Evolutionary conservation across 2,113 vertebrate species (phyloP), one percentile per base, ranked within the genome.

Genomic region (Sceloporus undulatus): DNA sequence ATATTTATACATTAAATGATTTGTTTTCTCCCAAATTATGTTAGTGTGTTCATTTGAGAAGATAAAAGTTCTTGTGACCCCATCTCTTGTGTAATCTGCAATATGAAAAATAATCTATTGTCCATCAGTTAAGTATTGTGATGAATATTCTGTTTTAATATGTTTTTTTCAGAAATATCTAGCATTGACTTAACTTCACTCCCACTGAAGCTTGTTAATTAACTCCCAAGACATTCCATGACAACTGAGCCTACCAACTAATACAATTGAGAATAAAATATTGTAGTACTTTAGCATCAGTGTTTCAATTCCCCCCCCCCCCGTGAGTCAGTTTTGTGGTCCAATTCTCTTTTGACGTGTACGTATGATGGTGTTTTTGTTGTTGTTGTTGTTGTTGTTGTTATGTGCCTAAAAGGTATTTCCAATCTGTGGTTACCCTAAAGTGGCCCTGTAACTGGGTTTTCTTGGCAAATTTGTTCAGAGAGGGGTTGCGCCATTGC

Each of bases 21-120:
- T 18, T 91, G 81, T 78, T 79, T 89, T 8, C 48, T 87, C 85
- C 18, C 23, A 87, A 92, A 82, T 52, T 79, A 34, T 86, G 16
- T 74, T 91, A 19, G 4, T 4, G 87, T 93, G 92, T 90, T 79
- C 84, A 0, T 62, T 74, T 27, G 1, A 1, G 38, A 13, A 38
- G 9, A 75, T 85, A n/a, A 84, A 82, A 52, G 42, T 90, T 77
- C 80, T 92, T 16, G 79, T 79, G 2, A 80, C 76, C n/a, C 34
- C 38, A 73, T 1, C 2, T 87, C 2, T 65, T 84, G n/a, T 77
- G 75, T 54, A 80, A 48, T 1, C 2, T 3, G 90, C 42, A 84
- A 18, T 89, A 42, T 89, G 59, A 76, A 42, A 59, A 75, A 42
- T 82, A 82, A 82, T 14, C 25, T 42, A 83, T 85, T 19, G 42